Base-by-base conservation (phyloP, 2,797 vertebrate species). In the Anisognathus igniventris region DNA sequence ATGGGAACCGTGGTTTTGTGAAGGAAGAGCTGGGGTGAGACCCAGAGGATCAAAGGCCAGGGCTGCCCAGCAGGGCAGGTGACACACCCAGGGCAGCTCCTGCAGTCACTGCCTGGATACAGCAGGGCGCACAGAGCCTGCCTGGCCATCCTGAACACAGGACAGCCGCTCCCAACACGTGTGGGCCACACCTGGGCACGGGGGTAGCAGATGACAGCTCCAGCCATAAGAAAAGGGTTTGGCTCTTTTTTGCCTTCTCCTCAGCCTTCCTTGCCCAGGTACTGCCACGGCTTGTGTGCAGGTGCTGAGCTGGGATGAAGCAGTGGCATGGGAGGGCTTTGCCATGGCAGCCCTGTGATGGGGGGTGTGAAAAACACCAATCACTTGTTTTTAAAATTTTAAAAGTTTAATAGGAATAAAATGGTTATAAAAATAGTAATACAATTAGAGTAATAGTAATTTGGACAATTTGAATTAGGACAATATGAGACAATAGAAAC, bases 81-180 rank as follows among this genome's bases (percentile, higher is more conserved):
- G 2, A 16, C 33, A 40, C 54, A 12, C 42, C 22, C 0, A 0
- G 28, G 33, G 54, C 16, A 53, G 50, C 35, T 53, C 21, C 20
- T 1, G 16, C 5, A 31, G 66, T 74, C 83, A 35, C 33, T 7
- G 60, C 15, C 12, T 0, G 0, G 25, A 7, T 30, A 30, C 0
- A 14, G 53, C 53, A 15, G 61, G 48, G n/a, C 45, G 67, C 17
- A 13, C n/a, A 7, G 39, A 23, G 42, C 33, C 74, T 15, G 56
- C 24, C 17, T 8, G n/a, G 48, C 3, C 4, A 14, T 1, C 11
- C 48, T 0, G 40, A 35, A 4, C 6, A n/a, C 8, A 8, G 56
- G 9, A 40, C 39, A 45, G 8, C 42, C 2, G 24, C 14, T 57
- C 51, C 47, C 23, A 8, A 7, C 21, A 12, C 1, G 0, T 21